phyloP scores from a whole-genome alignment of 2,888 invertebrate genomes.

The Diaprepes abbreviatus region DNA sequence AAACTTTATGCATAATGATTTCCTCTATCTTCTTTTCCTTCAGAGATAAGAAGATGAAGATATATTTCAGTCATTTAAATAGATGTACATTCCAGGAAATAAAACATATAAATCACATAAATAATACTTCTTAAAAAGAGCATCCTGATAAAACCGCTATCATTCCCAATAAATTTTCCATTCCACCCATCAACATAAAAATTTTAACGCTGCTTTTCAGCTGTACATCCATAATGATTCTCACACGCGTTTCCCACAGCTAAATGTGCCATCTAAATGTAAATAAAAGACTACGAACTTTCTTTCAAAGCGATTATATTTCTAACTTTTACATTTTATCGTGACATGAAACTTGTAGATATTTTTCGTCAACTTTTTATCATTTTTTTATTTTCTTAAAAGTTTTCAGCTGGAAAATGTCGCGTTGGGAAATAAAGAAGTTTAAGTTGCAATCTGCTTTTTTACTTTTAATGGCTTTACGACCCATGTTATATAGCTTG shows the following conservation, averaged over 20 bases:
- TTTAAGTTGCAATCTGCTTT: conserved; percentile 3
- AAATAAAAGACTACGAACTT: conserved; percentile 1
- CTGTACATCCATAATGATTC: no score
- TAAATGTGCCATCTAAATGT: conserved; percentile 9
- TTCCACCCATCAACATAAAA: no score
- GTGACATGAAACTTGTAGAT: conserved; percentile 6
- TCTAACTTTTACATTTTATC: conserved; percentile 7
- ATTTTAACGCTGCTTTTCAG: no score
- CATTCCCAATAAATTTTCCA: no score
- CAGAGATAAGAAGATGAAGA: no score
- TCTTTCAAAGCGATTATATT: not conserved
- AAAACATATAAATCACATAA: no score
- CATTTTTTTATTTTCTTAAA: not conserved
- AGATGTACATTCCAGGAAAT: no score
- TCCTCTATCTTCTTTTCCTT: no score
- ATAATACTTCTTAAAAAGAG: no score
- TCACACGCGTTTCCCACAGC: not conserved
- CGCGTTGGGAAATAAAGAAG: conserved; percentile 2
- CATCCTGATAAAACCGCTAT: no score
- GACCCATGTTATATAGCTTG: not conserved
- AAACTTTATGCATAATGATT: no score
- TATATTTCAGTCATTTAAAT: no score
- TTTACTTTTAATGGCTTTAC: conserved; percentile 4
- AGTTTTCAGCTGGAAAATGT: not conserved
- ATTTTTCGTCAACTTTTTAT: conserved; percentile 5